A percentile compares a stretch with the other conserved stretches of the same genome.
Conservation (phyloP, 2,888 invertebrate genomes). For the Julus scandinavius region DNA sequence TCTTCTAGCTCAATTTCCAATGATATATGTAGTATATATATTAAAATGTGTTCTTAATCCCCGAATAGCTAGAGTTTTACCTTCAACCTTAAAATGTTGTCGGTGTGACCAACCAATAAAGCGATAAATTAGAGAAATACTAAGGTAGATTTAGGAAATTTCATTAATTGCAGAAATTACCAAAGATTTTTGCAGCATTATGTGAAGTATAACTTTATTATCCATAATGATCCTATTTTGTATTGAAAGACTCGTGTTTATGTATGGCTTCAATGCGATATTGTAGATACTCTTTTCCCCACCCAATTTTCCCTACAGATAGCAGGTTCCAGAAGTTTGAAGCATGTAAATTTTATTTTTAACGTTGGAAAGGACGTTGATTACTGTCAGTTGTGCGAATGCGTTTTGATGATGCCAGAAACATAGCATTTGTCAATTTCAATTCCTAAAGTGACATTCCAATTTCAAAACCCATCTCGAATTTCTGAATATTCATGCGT, state of each 20-base stretch:
- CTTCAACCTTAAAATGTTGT: no score
- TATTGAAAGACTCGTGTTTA: not conserved
- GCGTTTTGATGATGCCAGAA: constrained; percentile 7
- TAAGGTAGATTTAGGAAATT: no score
- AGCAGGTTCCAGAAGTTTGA: not conserved
- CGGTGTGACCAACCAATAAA: no score
- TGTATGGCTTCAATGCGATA: not conserved
- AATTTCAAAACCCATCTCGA: constrained; percentile 20
- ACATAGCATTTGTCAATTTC: constrained; percentile 30
- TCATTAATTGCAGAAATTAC: no score
- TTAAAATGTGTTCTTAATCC: not conserved
- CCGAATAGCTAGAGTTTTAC: no score
- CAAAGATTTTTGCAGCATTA: no score
- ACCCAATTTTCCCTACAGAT: not conserved
- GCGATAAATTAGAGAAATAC: no score
- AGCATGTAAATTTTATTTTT: constrained; percentile 10
- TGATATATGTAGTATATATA: not conserved
- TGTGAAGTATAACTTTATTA: no score
- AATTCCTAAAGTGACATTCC: constrained; percentile 39
- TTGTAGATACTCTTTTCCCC: no score
- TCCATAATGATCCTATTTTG: no score
- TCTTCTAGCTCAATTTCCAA: not conserved
- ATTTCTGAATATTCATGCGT: constrained; percentile 28
- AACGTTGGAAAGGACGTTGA: constrained; percentile 12
- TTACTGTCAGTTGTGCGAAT: not conserved